Evolutionary conservation across 2,797 vertebrate genomes (phyloP), one percentile per base, ranked within the genome.

Genomic region (Coregonus sp.): DNA sequence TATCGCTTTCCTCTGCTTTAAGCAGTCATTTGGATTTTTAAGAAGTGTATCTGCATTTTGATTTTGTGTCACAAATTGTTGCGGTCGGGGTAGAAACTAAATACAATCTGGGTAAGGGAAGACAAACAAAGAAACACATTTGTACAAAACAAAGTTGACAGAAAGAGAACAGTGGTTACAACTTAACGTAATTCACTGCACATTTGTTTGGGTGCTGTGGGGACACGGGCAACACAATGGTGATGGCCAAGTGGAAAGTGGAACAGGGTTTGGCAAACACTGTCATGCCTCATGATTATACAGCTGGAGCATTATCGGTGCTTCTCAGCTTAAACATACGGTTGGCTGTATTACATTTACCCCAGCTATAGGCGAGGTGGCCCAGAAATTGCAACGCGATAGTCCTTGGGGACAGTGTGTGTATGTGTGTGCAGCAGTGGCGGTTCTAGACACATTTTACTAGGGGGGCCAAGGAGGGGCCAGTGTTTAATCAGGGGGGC

Each of bases 61-160:
- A 90, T 92, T 75, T 86, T 71, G 82, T 77, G 66, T 78, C 78
- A 80, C 51, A 85, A 85, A 90, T 87, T 79, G 78, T 78, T 63
- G 59, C 11, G 2, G 76, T 61, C 67, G 63, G 56, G 76, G 68
- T 4, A 25, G 20, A 47, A 25, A 79, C 59, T 18, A 35, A 78
- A 70, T 61, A 47, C 63, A 29, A 33, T 37, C 59, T 16, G 37
- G 75, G n/a, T n/a, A 25, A 68, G 72, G 47, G 25, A 16, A 35
- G 25, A 12, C 73, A 83, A 80, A 77, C 51, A 77, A 80, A 80
- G 73, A 75, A 35, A 73, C 80, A 81, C 31, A 81, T 85, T 84
- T 86, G 74, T 84, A 68, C 71, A 79, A 25, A 86, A 82, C 86
- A 72, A 82, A 82, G 70, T 81, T 74, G 86, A 81, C 73, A 33